Evolutionary conservation across 2,888 invertebrate genomes (phyloP).

Genomic region (Zele albiditarsus): DNA sequence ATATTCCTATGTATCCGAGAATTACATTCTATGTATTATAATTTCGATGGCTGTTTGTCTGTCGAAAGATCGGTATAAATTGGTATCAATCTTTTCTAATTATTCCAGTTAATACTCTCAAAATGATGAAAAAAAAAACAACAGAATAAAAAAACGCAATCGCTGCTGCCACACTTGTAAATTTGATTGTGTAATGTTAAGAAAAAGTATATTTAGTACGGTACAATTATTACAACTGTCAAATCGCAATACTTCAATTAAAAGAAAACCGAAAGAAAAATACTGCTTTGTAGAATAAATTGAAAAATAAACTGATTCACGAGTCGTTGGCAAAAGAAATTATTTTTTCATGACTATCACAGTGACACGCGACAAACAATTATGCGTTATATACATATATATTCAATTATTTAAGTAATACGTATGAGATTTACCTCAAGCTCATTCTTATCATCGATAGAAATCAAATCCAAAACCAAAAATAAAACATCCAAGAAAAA

Average conservation of each 20-base stretch:
- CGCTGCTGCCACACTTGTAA: neutral
- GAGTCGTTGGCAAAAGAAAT: neutral
- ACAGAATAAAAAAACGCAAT: too few relatives aligned
- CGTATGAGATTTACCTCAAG: neutral
- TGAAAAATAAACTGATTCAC: neutral
- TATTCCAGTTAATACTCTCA: too few relatives aligned
- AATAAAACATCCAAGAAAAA: neutral
- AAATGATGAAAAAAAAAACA: too few relatives aligned
- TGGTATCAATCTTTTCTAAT: too few relatives aligned
- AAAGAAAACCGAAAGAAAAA: neutral
- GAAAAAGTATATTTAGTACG: neutral
- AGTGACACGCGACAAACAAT: neutral
- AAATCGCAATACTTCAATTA: neutral
- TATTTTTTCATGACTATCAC: neutral
- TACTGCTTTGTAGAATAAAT: neutral
- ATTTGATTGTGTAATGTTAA: neutral
- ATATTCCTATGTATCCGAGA: too few relatives aligned
- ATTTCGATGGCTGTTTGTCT: too few relatives aligned
- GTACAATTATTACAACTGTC: neutral
- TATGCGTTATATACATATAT: neutral
- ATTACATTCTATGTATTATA: too few relatives aligned
- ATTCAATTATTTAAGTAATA: neutral
- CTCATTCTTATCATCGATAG: neutral
- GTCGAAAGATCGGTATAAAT: too few relatives aligned
- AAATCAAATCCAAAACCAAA: neutral